phyloP scores from a whole-genome alignment of 2,888 invertebrate species.

The Phragmatobia fuliginosa region DNA sequence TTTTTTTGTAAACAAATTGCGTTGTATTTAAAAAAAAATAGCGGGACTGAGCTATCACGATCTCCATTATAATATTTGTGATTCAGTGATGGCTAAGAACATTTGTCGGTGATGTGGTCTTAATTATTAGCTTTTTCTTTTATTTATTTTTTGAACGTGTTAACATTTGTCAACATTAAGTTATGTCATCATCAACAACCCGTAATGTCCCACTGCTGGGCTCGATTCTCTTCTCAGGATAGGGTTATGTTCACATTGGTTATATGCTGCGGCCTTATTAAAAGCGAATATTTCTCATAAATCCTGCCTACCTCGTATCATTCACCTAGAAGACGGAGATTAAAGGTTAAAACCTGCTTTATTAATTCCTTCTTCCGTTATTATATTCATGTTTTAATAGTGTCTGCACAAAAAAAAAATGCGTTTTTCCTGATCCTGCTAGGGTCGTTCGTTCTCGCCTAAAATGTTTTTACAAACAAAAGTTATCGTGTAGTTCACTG shows the following conservation, averaged over 20 bases:
- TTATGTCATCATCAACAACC: too few relatives aligned
- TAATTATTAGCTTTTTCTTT: background rate
- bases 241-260: too few relatives aligned
- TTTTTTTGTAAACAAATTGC: too few relatives aligned
- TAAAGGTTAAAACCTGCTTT: background rate
- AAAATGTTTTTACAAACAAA: slow-evolving; percentile 37
- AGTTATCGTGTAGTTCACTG: slow-evolving; percentile 45
- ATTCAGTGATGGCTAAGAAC: background rate
- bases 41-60: too few relatives aligned
- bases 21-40: too few relatives aligned
- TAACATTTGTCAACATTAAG: too few relatives aligned
- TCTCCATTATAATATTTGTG: background rate
- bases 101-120: background rate
- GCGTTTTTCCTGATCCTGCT: background rate
- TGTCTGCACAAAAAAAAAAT: background rate
- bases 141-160: too few relatives aligned
- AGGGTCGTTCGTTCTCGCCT: background rate
- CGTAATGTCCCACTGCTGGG: background rate
- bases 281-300: background rate
- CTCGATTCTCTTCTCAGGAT: too few relatives aligned
- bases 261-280: background rate
- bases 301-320: background rate
- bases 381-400: background rate
- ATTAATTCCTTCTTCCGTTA: background rate
- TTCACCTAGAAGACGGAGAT: background rate